These are phyloP conservation scores for Scaptodrosophila latifasciaeformis DNA, from an alignment of 2,888 invertebrate species.

Conservation along the genomic window DNA sequence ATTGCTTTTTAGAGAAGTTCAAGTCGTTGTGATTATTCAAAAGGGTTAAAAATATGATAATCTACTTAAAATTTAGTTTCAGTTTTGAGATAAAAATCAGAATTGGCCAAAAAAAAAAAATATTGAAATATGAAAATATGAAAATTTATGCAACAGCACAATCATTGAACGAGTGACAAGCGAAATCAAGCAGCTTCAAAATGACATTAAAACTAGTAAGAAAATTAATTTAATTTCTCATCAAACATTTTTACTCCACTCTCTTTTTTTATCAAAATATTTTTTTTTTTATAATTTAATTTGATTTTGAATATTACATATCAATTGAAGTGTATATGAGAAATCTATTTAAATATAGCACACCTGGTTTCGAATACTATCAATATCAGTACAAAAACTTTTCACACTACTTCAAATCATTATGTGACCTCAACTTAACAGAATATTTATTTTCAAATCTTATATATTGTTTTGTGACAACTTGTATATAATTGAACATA, in stretches of 20 bases:
- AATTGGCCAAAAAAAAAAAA: conserved; percentile 13
- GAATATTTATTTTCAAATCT: conserved; percentile 20
- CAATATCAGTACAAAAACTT: conserved; percentile 59
- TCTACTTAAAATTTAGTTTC: neutral
- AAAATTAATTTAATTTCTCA: neutral
- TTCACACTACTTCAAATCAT: conserved; percentile 25
- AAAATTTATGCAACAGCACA: conserved; percentile 66
- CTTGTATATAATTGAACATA: conserved; percentile 40
- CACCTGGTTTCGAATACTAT: conserved; percentile 64
- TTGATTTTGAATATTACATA: conserved; percentile 54
- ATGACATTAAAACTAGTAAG: neutral
- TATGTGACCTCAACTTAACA: conserved; percentile 11
- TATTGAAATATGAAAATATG: conserved; percentile 24
- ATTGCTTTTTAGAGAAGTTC: neutral
- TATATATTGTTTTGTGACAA: neutral
- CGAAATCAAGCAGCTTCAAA: conserved; percentile 19
- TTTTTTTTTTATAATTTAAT: neutral
- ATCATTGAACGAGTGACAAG: conserved; percentile 62
- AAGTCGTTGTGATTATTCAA: neutral
- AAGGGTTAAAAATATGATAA: neutral
- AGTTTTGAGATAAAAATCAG: neutral
- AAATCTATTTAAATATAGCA: conserved; percentile 57
- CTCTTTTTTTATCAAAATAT: neutral
- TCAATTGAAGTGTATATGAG: conserved; percentile 35
- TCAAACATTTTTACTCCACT: too few relatives aligned